Conservation (phyloP, 2,797 vertebrate species). For the Glossophaga mutica region DNA sequence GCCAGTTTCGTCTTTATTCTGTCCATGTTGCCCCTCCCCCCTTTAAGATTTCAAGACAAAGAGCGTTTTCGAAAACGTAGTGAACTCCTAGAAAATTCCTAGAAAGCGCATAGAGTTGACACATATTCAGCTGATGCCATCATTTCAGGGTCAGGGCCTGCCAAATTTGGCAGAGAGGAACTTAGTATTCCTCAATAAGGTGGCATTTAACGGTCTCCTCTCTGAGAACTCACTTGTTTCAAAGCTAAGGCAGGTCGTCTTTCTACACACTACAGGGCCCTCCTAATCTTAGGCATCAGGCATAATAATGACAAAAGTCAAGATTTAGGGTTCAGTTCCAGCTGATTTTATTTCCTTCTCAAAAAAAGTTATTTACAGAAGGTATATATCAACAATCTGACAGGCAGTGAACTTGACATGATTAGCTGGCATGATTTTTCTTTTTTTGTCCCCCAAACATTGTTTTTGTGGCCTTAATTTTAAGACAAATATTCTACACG, state of each 20-base stretch:
- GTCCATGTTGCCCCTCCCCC: background rate
- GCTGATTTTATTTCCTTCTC: conserved; percentile 99
- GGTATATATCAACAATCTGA: conserved; percentile 99
- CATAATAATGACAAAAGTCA: conserved; percentile 82
- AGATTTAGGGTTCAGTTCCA: conserved; percentile 98
- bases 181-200: conserved; percentile 36
- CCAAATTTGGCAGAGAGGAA: conserved; percentile 48
- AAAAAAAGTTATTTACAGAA: conserved; percentile 99
- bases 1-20: background rate
- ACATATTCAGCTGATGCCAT: conserved; percentile 52
- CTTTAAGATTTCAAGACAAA: conserved; percentile 58
- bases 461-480: conserved; percentile 91
- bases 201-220: background rate
- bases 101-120: conserved; percentile 61
- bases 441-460: conserved; percentile 78
- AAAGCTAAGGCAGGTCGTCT: background rate
- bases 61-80: background rate
- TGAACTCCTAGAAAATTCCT: conserved; percentile 71
- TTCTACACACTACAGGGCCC: background rate
- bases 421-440: conserved; percentile 95
- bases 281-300: background rate
- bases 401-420: conserved; percentile 99
- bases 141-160: conserved; percentile 41
- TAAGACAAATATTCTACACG: conserved; percentile 94
- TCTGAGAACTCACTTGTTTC: background rate